Evolutionary conservation across 2,888 invertebrate species (phyloP), one percentile per base, ranked within the genome.

Genomic region (Drosophila atroscutellata): DNA sequence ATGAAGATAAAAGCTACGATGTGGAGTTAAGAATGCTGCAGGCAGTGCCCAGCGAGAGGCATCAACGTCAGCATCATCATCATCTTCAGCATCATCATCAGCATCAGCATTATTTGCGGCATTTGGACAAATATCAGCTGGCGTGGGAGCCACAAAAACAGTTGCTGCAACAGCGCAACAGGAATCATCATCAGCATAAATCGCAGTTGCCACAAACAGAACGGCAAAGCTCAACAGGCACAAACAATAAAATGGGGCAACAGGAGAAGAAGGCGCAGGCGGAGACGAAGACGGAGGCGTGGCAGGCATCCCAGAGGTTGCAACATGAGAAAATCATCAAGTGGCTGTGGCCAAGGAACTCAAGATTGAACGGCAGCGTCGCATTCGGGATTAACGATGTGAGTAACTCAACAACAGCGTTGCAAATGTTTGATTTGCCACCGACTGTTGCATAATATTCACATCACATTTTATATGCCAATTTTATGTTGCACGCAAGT

Each of bases 181-280:
- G 9, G 20, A 51, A 57, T 61, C 84, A 66, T 78, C 87, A 84
- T 85, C 82, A 81, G 82, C 83, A 87, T 84, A 87, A 84, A 83
- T 83, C 80, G 63, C 76, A 73, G 67, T 62, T 66, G 58, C 37
- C 32, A 39, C 34, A 47, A 56, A 8, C 30, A 47, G 45, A 45
- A 20, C 45, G 7, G 20, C 57, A 68, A 26, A 49, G 57, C 57
- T 56, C 34, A 20, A 39, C n/a, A 49, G 36, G 36, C 30, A 32
- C 56, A 55, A 36, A 62, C 28, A 62, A 36, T 37, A 24, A 24
- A 45, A 65, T 34, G 18, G 34, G 24, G 34, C 34, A 54, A 18
- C 6, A 18, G 37, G n/a, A 55, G 37, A 7, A 28, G n/a, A 9
- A 5, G 20, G n/a, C 0, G n/a, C 9, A 28, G 15, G 0, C 1